Conservation (phyloP, 2,113 vertebrate genomes). For the Columba janthina region DNA sequence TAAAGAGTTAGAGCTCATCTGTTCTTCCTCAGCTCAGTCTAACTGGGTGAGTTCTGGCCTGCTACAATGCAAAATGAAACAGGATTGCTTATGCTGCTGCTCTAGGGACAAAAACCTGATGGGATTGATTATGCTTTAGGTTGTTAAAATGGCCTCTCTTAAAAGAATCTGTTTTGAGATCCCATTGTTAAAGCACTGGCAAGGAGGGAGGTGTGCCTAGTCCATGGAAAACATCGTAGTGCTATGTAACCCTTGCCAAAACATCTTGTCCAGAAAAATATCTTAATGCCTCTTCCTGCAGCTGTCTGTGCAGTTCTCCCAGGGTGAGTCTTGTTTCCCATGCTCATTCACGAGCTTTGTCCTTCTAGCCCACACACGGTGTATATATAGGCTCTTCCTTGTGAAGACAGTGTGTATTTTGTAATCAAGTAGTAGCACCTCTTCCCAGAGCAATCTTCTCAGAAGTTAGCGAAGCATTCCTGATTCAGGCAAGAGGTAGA, state of each 20-base stretch:
- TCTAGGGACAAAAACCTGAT: neutral
- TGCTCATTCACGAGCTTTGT: neutral
- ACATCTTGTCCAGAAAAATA: neutral
- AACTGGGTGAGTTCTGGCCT: neutral
- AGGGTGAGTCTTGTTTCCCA: neutral
- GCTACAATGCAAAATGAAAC: neutral
- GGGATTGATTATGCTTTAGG: neutral
- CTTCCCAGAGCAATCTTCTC: neutral
- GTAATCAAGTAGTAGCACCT: neutral
- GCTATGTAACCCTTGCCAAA: neutral
- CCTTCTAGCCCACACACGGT: neutral
- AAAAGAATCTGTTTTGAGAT: neutral
- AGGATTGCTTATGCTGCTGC: neutral
- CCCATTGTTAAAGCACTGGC: neutral
- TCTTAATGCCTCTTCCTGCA: neutral
- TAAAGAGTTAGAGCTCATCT: neutral
- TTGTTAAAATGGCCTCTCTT: neutral
- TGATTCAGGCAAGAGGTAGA: neutral
- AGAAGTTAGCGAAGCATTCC: neutral
- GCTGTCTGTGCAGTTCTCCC: neutral
- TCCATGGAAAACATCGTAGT: neutral
- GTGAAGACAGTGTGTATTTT: neutral
- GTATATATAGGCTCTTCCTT: neutral
- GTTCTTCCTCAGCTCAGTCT: neutral
- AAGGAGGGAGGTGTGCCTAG: neutral